phyloP scores from a whole-genome alignment of 2,113 vertebrate species.

The Cyprichromis sp. region DNA sequence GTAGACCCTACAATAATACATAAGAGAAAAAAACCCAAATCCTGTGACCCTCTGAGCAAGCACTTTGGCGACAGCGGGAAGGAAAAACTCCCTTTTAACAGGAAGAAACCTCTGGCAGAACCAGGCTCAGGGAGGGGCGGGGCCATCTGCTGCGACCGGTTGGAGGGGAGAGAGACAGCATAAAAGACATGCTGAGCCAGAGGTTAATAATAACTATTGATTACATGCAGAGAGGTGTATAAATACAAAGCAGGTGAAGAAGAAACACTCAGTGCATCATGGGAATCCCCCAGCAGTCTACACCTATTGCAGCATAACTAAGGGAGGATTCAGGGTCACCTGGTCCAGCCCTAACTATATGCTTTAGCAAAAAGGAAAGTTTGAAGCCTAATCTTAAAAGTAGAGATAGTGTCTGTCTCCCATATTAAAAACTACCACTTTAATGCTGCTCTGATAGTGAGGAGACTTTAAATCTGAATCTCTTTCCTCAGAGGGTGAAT shows the following conservation, averaged over 20 bases:
- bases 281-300: rapidly evolving
- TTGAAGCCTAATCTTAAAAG: not conserved
- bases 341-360: not conserved
- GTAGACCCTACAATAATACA: not conserved
- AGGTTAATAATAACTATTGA: not conserved
- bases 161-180: not conserved
- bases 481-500: conserved; percentile 76
- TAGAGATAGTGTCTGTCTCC: not conserved
- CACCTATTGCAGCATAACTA: rapidly evolving
- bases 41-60: rapidly evolving
- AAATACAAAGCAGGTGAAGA: not conserved
- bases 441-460: not conserved
- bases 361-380: not conserved
- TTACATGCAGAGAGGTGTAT: rapidly evolving
- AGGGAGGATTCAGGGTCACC: not conserved
- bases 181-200: not conserved
- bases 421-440: not conserved
- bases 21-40: rapidly evolving
- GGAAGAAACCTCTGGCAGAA: not conserved
- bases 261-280: rapidly evolving
- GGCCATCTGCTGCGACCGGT: rapidly evolving
- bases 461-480: not conserved
- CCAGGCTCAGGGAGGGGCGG: not conserved
- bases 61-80: not conserved
- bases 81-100: not conserved